These are phyloP conservation scores for Diarsia mendica DNA, from an alignment of 2,888 invertebrate genomes.

Conservation along the genomic window DNA sequence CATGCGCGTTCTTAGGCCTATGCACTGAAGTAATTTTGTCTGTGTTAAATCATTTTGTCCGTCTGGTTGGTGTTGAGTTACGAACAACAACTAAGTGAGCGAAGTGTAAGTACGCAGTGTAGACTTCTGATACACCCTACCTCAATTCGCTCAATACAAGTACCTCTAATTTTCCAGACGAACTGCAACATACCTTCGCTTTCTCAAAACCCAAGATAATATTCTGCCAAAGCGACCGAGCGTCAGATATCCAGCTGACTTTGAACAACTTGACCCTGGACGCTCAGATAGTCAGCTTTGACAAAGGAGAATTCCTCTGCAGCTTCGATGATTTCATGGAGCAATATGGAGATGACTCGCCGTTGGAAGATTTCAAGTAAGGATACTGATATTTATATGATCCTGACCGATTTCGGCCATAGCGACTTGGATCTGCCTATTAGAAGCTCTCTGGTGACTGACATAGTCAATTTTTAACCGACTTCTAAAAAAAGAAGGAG, in stretches of 20 bases:
- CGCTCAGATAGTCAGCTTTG: conserved; percentile 77
- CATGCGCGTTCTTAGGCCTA: background rate
- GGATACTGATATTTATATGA: no score
- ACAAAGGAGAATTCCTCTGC: conserved; percentile 73
- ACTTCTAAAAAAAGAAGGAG: no score
- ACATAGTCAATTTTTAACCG: no score
- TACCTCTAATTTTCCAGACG: conserved; percentile 70
- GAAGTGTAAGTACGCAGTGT: no score
- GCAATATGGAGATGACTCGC: conserved; percentile 67
- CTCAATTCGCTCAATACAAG: background rate
- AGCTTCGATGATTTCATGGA: conserved; percentile 75
- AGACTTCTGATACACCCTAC: no score
- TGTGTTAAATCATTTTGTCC: background rate
- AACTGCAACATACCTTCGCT: conserved; percentile 74
- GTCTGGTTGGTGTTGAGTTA: background rate
- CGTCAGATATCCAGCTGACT: conserved; percentile 72
- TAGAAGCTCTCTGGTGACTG: no score
- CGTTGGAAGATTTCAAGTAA: conserved; percentile 76
- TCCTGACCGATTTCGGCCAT: no score
- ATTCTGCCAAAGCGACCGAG: conserved; percentile 80
- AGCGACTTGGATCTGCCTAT: no score
- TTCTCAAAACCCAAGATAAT: conserved; percentile 76
- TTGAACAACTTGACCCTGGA: conserved; percentile 71
- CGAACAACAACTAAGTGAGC: no score
- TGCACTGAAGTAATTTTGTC: background rate